Evolutionary conservation across 1,140 invertebrate species (phyloP).

Genomic region (Carposina sasakii): DNA sequence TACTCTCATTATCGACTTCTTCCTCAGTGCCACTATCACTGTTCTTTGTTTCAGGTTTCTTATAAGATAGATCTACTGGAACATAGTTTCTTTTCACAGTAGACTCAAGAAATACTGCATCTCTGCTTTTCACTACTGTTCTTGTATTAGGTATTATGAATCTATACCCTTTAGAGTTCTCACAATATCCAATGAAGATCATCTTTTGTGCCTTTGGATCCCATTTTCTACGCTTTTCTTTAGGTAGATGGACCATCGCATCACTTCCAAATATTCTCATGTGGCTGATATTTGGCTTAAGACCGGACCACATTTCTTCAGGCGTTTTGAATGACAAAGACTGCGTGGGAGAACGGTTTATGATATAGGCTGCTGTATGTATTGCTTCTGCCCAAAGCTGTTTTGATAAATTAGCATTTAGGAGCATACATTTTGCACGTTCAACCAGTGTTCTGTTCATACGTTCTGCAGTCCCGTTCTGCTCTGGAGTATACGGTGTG

Average conservation of each 20-base stretch:
- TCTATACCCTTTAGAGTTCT: constrained; percentile 14
- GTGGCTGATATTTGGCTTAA: constrained; percentile 35
- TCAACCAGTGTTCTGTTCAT: background rate
- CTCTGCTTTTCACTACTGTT: constrained; percentile 8
- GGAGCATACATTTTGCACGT: background rate
- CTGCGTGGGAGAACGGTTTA: background rate
- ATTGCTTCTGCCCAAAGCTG: background rate
- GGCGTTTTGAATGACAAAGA: background rate
- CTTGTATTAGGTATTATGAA: constrained; percentile 8
- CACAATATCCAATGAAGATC: constrained; percentile 16
- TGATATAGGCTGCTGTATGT: background rate
- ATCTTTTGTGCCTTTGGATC: constrained; percentile 27
- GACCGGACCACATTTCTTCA: background rate
- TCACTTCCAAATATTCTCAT: constrained; percentile 55
- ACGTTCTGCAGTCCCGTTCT: no score
- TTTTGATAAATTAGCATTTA: background rate
- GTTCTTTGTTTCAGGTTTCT: constrained; percentile 2
- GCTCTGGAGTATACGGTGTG: background rate
- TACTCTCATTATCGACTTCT: constrained; percentile 11
- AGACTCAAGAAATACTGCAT: constrained; percentile 15
- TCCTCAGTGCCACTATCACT: constrained; percentile 1
- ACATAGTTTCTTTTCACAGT: constrained; percentile 9
- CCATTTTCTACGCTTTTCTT: constrained; percentile 35
- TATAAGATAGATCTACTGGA: constrained; percentile 11
- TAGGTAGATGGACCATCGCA: constrained; percentile 42